Evolutionary conservation across 2,113 vertebrate species (phyloP).

Genomic region (Camelus dromedarius): DNA sequence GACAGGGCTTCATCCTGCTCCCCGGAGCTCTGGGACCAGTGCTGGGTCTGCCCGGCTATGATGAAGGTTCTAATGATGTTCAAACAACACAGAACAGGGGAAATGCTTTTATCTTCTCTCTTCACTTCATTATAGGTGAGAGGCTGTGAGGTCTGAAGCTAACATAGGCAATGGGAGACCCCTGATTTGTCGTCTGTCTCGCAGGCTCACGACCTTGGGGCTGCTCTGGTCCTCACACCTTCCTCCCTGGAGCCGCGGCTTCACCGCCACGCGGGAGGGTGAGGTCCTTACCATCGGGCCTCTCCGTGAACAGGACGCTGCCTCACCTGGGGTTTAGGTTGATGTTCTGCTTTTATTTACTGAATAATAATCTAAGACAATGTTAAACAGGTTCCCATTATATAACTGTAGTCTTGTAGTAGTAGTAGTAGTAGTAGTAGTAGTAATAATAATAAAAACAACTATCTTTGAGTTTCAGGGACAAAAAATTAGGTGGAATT

Average conservation of each 20-base stretch:
- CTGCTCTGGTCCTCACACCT: not conserved
- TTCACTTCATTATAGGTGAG: slow-evolving; percentile 23
- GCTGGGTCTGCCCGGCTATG: not conserved
- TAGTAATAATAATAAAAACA: not conserved
- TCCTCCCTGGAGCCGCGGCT: not conserved
- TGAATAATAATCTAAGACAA: not conserved
- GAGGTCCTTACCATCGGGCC: not conserved
- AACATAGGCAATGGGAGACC: not conserved
- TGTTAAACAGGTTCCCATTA: not conserved
- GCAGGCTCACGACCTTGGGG: not conserved
- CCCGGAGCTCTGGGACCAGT: not conserved
- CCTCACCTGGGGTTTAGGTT: not conserved
- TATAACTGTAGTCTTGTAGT: not conserved
- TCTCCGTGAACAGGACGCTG: not conserved
- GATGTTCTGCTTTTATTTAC: not conserved
- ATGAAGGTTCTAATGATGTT: slow-evolving; percentile 2
- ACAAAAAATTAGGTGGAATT: not conserved
- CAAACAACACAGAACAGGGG: not conserved
- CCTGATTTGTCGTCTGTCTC: not conserved
- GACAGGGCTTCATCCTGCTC: not conserved
- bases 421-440: no score
- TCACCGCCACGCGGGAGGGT: not conserved
- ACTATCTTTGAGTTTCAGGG: not conserved
- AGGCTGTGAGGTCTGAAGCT: slow-evolving; percentile 47
- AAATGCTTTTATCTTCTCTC: slow-evolving; percentile 26